Conservation (phyloP, 2,797 vertebrate genomes). For the Trematomus bernacchii region DNA sequence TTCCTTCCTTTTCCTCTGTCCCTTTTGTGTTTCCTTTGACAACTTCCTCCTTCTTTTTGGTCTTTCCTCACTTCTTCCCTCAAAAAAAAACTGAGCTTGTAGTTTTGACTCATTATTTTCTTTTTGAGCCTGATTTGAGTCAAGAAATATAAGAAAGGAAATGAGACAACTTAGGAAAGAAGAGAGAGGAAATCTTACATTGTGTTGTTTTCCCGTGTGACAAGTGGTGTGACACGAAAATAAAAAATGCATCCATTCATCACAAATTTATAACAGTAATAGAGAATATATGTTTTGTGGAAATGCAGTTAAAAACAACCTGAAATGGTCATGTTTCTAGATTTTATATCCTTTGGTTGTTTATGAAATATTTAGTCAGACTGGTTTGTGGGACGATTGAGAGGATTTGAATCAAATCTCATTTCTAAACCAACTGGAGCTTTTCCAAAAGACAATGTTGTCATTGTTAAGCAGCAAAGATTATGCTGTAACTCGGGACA, state of each 20-base stretch:
- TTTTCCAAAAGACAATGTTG: too few species aligned
- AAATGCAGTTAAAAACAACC: neutral
- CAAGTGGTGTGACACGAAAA: neutral
- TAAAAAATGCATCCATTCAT: conserved; percentile 12
- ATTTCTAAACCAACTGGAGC: too few species aligned
- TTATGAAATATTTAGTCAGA: neutral
- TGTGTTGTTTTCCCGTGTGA: neutral
- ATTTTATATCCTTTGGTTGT: neutral
- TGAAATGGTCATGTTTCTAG: neutral
- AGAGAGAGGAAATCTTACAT: too few species aligned
- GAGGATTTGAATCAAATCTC: too few species aligned
- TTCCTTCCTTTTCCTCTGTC: neutral
- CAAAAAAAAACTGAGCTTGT: too few species aligned
- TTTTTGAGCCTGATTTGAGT: neutral
- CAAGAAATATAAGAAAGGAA: neutral
- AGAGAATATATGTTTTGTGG: neutral
- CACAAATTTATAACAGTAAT: neutral
- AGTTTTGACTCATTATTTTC: too few species aligned
- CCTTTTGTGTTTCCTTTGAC: neutral
- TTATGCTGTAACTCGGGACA: too few species aligned
- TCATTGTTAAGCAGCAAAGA: too few species aligned
- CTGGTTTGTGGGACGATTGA: too few species aligned
- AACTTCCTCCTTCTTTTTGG: neutral
- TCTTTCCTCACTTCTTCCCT: neutral
- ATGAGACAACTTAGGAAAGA: neutral